Percentiles rank a stretch among this genome's conserved stretches.
Conservation (phyloP, 2,888 invertebrate species). For the Melanchra persicariae region DNA sequence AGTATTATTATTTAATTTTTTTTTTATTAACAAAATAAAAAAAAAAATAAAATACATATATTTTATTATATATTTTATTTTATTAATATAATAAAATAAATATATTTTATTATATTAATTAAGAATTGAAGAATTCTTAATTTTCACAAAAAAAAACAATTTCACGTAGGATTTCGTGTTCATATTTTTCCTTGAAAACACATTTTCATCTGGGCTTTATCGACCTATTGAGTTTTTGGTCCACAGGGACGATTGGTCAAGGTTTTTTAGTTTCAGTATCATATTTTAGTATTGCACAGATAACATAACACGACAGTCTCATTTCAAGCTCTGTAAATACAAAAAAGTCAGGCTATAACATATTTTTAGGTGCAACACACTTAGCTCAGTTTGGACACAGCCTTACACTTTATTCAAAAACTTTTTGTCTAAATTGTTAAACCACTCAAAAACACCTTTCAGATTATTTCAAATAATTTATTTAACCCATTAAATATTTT, state of each 20-base stretch:
- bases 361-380: neutral
- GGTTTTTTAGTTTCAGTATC: neutral
- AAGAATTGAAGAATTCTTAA: no score
- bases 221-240: neutral
- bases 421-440: neutral
- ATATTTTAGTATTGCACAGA: neutral
- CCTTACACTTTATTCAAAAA: conserved; percentile 16
- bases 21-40: no score
- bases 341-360: neutral
- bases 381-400: neutral
- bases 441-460: neutral
- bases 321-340: neutral
- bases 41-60: no score
- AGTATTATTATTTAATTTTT: no score
- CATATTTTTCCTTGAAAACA: neutral
- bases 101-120: no score
- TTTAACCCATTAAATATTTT: no score
- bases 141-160: no score
- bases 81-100: no score
- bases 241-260: neutral
- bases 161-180: neutral
- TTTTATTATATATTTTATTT: no score
- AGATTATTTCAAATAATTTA: no score
- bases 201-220: neutral
- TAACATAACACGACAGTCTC: neutral